phyloP scores from a whole-genome alignment of 2,113 vertebrate species.

The Chamaea fasciata region DNA sequence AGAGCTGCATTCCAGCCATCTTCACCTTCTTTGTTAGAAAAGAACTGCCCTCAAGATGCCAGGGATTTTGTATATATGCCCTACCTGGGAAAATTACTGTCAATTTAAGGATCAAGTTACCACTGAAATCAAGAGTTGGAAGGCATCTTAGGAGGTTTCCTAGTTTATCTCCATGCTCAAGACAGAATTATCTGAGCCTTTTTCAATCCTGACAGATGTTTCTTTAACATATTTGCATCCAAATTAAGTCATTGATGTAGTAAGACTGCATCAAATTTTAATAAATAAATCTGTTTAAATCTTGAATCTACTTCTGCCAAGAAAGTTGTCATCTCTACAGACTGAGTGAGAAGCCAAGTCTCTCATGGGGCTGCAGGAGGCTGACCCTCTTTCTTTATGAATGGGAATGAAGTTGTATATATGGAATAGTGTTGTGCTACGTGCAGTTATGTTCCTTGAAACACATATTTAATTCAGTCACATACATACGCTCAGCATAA shows the following conservation, averaged over 20 bases:
- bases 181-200: not conserved
- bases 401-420: not conserved
- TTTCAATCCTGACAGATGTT: not conserved
- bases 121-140: not conserved
- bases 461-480: not conserved
- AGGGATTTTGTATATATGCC: not conserved
- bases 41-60: not conserved
- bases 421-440: not conserved
- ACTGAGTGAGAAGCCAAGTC: not conserved
- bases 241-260: not conserved
- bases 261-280: not conserved
- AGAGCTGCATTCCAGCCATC: not conserved
- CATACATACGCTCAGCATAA: not conserved
- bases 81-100: not conserved
- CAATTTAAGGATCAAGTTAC: not conserved
- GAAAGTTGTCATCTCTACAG: not conserved
- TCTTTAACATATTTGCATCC: not conserved
- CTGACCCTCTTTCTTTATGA: not conserved
- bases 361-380: not conserved
- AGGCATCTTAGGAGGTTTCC: not conserved
- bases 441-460: not conserved
- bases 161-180: not conserved
- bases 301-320: not conserved
- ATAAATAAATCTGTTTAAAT: not conserved
- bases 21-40: not conserved